Percentiles rank a stretch among this genome's conserved stretches.
Evolutionary conservation across 2,113 vertebrate genomes (phyloP).

Genomic region (Petroica traversi): DNA sequence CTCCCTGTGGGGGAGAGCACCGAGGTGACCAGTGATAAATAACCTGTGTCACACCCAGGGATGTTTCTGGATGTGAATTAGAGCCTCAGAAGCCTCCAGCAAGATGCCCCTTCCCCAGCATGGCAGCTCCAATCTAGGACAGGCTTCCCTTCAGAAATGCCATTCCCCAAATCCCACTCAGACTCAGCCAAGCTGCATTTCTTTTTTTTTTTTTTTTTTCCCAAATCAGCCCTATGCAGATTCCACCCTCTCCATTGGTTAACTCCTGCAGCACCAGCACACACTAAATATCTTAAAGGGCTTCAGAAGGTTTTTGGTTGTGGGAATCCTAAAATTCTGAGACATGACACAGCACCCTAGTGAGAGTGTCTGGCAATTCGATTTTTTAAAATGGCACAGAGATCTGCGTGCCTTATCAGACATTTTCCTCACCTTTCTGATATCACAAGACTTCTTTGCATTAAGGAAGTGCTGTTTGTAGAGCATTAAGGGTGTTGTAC

Average conservation of each 20-base stretch:
- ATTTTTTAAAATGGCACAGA: not conserved
- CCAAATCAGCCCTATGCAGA: not conserved
- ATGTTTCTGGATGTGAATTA: not conserved
- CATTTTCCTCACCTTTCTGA: not conserved
- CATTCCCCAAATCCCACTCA: not conserved
- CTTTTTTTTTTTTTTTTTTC: not conserved
- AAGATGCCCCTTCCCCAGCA: not conserved
- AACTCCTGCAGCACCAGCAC: not conserved
- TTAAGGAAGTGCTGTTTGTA: not conserved
- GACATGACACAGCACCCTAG: not conserved
- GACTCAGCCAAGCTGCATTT: not conserved
- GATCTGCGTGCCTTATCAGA: not conserved
- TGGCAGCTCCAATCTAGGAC: accelerated
- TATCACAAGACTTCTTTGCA: not conserved
- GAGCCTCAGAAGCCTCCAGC: not conserved
- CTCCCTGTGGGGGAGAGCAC: not conserved
- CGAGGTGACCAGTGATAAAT: not conserved
- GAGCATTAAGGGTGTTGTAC: not conserved
- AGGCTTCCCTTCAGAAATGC: not conserved
- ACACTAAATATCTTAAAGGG: not conserved
- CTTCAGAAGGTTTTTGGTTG: accelerated
- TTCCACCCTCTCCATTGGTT: not conserved
- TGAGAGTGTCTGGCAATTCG: not conserved
- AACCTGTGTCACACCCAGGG: accelerated
- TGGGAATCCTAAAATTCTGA: not conserved